Evolutionary conservation across 2,113 vertebrate genomes (phyloP), one percentile per base, ranked within the genome.

Genomic region (Pseudonaja textilis): DNA sequence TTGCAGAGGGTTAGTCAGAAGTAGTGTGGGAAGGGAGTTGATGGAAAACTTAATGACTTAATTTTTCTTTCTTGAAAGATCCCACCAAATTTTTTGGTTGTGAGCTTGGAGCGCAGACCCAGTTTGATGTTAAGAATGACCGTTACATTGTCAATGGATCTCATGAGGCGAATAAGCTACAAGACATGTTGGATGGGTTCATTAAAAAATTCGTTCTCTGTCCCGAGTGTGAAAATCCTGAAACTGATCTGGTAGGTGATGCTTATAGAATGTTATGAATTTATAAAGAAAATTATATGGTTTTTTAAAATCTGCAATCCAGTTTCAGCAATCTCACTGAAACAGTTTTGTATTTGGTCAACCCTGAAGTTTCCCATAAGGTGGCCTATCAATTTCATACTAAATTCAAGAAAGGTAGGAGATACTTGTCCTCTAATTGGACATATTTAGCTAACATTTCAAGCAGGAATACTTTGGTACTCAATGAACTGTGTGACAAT

Each of bases 1-100:
- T 42, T 81, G 74, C 74, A 81, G 18, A 22, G 18, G 7, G 34
- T 81, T 74, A 74, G 18, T 39, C 6, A 9, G 74, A 61, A 39
- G 26, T 85, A 8, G 18, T 47, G 0, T 74, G 39, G 29, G 14
- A 87, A n/a, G 18, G n/a, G 4, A 59, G 5, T 6, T n/a, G 5
- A 89, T 64, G n/a, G 3, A 23, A 29, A 55, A 10, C 3, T 20
- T 47, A 23, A 23, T 25, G 0, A 26, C 11, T 50, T 0, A n/a
- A 2, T 0, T 54, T 93, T 39, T 74, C 39, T 1, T 90, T 14
- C 34, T 69, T n/a, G 50, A 56, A 92, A 99, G 99, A 99, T 98
- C 99, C 99, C 96, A 99, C 99, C 98, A 99, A 99, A 98, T 99
- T 98, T 98, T 99, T 99, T 98, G 99, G 99, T 98, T 99, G 99